Percentiles rank a stretch among this genome's conserved stretches.
These are phyloP conservation scores for Channa maculata DNA, from an alignment of 2,113 vertebrate species.

Conservation along the genomic window DNA sequence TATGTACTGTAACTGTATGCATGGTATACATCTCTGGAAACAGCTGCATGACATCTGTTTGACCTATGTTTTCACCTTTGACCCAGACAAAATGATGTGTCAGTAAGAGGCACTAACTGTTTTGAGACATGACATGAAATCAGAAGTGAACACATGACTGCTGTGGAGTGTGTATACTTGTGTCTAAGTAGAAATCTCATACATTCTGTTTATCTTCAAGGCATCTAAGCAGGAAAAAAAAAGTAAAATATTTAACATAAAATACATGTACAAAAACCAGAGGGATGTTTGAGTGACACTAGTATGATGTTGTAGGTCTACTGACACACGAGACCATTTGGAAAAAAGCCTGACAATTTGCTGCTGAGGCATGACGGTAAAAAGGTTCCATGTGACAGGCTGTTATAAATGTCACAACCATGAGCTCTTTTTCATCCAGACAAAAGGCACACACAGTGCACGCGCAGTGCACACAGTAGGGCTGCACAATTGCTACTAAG, in stretches of 20 bases:
- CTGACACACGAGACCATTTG: slow-evolving; percentile 48
- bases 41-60: slow-evolving; percentile 18
- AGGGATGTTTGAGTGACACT: slow-evolving; percentile 64
- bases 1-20: not conserved
- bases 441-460: slow-evolving; percentile 51
- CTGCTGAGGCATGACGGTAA: slow-evolving; percentile 53
- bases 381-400: slow-evolving; percentile 55
- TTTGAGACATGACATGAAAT: not conserved
- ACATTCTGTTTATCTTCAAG: slow-evolving; percentile 43
- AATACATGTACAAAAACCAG: slow-evolving; percentile 63
- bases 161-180: not conserved
- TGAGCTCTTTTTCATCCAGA: slow-evolving; percentile 41
- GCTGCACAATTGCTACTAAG: slow-evolving; percentile 39
- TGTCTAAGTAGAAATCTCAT: not conserved
- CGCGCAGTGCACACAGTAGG: slow-evolving; percentile 51
- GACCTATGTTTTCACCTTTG: slow-evolving; percentile 53
- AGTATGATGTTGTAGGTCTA: slow-evolving; percentile 62
- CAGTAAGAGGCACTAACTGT: slow-evolving; percentile 30
- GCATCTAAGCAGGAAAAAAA: slow-evolving; percentile 52
- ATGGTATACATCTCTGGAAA: slow-evolving; percentile 19
- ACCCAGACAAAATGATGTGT: slow-evolving; percentile 52
- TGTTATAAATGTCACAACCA: slow-evolving; percentile 69
- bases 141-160: not conserved
- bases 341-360: slow-evolving; percentile 40
- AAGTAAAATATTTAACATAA: slow-evolving; percentile 60